Evolutionary conservation across 1,140 invertebrate species (phyloP).

Genomic region (Plutomurus gul): DNA sequence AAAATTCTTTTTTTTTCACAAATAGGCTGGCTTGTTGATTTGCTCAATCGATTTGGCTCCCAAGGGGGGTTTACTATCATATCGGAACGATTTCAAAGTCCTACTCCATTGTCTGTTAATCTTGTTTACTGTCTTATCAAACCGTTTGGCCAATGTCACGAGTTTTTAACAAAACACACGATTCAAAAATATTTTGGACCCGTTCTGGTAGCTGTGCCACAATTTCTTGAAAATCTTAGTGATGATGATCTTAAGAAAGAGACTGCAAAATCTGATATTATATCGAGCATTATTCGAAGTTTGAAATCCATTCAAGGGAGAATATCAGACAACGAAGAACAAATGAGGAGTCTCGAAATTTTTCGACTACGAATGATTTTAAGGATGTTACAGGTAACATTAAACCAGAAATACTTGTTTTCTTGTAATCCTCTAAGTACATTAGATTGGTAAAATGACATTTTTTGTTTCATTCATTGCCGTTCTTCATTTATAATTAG

Average conservation of each 20-base stretch:
- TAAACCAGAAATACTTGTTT: no score
- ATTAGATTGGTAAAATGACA: no score
- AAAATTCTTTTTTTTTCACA: slow-evolving; percentile 61
- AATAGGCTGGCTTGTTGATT: slow-evolving; percentile 92
- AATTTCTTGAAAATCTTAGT: slow-evolving; percentile 89
- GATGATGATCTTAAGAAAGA: slow-evolving; percentile 97
- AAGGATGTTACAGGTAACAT: slow-evolving; percentile 59
- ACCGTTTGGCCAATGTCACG: slow-evolving; percentile 90
- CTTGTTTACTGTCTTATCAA: slow-evolving; percentile 82
- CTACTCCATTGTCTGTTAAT: slow-evolving; percentile 73
- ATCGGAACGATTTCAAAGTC: slow-evolving; percentile 75
- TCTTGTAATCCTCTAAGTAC: no score
- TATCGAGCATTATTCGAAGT: slow-evolving; percentile 86
- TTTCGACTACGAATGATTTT: slow-evolving; percentile 96
- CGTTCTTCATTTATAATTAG: no score
- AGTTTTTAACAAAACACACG: slow-evolving; percentile 85
- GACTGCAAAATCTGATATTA: slow-evolving; percentile 89
- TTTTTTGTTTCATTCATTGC: slow-evolving; percentile 12
- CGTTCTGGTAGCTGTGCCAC: slow-evolving; percentile 87
- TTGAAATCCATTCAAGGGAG: slow-evolving; percentile 82
- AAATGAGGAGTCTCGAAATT: slow-evolving; percentile 87
- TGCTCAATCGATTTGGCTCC: slow-evolving; percentile 91
- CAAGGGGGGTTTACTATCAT: slow-evolving; percentile 86
- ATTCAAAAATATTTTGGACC: slow-evolving; percentile 92
- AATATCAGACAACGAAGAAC: slow-evolving; percentile 77